Percentiles rank a stretch among this genome's conserved stretches.
phyloP scores from a whole-genome alignment of 92 coral and sea anemone genomes.

The Zoanthus solanderi region DNA sequence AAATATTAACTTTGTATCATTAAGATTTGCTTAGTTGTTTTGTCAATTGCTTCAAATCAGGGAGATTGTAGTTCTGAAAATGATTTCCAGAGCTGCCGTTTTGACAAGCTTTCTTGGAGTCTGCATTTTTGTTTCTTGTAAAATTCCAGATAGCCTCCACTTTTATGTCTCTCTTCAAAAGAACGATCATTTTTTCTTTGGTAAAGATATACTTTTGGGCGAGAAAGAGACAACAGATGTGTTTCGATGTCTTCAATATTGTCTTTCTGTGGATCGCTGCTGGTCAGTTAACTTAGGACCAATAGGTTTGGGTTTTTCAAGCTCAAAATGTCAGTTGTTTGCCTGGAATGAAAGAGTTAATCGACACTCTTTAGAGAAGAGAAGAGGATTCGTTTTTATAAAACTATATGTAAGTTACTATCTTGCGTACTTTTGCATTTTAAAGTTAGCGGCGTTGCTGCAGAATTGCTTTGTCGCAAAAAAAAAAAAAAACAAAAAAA shows the following conservation, averaged over 20 bases:
- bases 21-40: background rate
- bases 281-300: background rate
- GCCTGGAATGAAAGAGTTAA: background rate
- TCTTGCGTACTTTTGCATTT: background rate
- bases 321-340: background rate
- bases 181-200: background rate
- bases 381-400: background rate
- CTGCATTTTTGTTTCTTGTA: background rate
- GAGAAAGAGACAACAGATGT: background rate
- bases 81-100: background rate
- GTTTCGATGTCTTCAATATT: background rate
- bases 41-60: background rate
- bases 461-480: too few relatives aligned
- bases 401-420: constrained; percentile 1
- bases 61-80: background rate
- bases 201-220: background rate
- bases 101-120: background rate
- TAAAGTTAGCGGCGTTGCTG: background rate
- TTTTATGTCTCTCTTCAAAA: background rate
- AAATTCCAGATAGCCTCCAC: background rate
- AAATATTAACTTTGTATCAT: background rate
- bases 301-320: background rate
- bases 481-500: too few relatives aligned
- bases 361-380: background rate
- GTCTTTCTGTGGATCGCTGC: background rate